Evolutionary conservation across 2,888 invertebrate species (phyloP), one percentile per base, ranked within the genome.

Genomic region (Limnephilus auricula): DNA sequence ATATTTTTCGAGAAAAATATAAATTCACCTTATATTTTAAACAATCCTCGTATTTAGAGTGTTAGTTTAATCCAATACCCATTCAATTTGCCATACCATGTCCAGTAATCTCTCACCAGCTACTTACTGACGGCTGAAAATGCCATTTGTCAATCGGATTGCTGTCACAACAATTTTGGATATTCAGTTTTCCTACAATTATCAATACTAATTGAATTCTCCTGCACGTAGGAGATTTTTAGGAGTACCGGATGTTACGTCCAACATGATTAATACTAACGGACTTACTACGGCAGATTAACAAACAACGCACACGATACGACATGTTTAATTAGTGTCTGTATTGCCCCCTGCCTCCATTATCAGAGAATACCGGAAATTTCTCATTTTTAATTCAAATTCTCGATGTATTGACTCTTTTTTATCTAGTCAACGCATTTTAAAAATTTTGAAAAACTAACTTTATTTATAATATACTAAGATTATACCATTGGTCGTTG

Each of bases 121-220:
- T 25, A 25, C 65, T 25, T n/a, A 25, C 65, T 65, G 65, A 65
- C 65, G 9, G 2, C 25, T 32, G 80, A 32, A 40, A 40, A 40
- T 5, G 50, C 13, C 32, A 30, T 86, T 18, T 18, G 31, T 32
- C 31, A n/a, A 18, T 50, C 18, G 31, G 50, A 1, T 86, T n/a
- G 50, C 86, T 86, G 86, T 50, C 86, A 86, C 65, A 86, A 86
- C 86, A 65, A 6, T 65, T 31, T 65, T 65, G 86, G 18, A 65
- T 50, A 65, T 86, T 86, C 45, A 65, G 65, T 65, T 18, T 84
- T 25, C 80, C 32, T 5, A 32, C 80, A n/a, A 6, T 65, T 65
- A 25, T n/a, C 65, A 65, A 65, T 65, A 65, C 25, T 65, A 65
- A 65, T 65, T 25, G 25, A 25, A 65, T n/a, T 65, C 25, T 25